phyloP scores from a whole-genome alignment of 1,140 invertebrate species.

The Pogonognathellus flavescens region DNA sequence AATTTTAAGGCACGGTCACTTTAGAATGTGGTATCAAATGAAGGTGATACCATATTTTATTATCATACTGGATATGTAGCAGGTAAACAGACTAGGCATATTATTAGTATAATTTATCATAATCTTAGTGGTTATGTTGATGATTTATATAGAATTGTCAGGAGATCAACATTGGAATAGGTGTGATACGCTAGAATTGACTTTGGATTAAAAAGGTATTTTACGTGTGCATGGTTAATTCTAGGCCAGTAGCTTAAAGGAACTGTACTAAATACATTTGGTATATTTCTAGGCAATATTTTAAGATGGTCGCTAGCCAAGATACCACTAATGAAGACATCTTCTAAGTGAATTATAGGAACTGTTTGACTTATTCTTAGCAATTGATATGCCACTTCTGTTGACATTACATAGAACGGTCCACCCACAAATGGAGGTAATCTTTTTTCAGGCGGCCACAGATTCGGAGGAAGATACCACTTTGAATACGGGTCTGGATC shows the following conservation, averaged over 20 bases:
- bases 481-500: conserved; percentile 9
- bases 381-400: not conserved
- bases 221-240: not conserved
- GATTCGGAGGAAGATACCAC: not conserved
- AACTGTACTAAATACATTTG: not conserved
- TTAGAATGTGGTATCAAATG: not conserved
- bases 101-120: not conserved
- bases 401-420: not conserved
- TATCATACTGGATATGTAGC: too few species aligned
- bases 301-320: not conserved
- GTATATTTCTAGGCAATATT: not conserved
- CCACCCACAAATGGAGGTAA: conserved; percentile 2
- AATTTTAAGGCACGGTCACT: not conserved
- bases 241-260: not conserved
- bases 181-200: not conserved
- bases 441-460: not conserved
- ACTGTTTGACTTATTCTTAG: not conserved
- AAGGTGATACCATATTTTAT: too few species aligned
- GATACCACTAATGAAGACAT: not conserved
- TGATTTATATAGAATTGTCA: not conserved
- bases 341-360: conserved; percentile 16
- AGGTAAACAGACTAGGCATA: too few species aligned
- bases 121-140: not conserved
- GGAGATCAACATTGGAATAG: not conserved
- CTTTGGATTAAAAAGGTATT: not conserved